Evolutionary conservation across 2,888 invertebrate genomes (phyloP).

Genomic region (Leptopilina myrica): DNA sequence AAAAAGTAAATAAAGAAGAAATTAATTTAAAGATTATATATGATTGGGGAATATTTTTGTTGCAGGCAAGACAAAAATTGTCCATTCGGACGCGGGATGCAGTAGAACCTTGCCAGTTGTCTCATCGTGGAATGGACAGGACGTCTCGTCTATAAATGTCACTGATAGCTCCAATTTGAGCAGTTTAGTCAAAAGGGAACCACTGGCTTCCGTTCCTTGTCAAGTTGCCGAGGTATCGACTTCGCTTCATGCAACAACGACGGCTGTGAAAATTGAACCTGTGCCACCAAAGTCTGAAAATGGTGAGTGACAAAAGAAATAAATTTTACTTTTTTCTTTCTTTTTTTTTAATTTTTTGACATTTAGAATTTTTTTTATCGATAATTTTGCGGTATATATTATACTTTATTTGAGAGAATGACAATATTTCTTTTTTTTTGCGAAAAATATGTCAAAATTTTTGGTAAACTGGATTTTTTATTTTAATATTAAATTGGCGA

Average conservation of each 20-base stretch:
- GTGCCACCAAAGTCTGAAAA: conserved; percentile 82
- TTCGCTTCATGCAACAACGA: conserved; percentile 72
- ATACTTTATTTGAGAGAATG: too few relatives aligned
- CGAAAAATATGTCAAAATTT: too few relatives aligned
- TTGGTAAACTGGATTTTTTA: too few relatives aligned
- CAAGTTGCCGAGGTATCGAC: conserved; percentile 81
- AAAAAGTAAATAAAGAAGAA: too few relatives aligned
- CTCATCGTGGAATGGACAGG: conserved; percentile 79
- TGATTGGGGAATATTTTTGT: neutral
- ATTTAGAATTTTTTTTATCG: neutral
- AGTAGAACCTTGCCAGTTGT: conserved; percentile 83
- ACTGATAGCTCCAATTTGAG: conserved; percentile 71
- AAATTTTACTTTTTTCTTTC: neutral
- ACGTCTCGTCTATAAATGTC: conserved; percentile 61
- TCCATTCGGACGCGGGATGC: conserved; percentile 80
- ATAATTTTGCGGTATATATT: too few relatives aligned
- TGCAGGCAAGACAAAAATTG: conserved; percentile 70
- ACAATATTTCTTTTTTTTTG: too few relatives aligned
- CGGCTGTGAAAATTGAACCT: conserved; percentile 82
- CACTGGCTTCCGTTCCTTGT: conserved; percentile 78
- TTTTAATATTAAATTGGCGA: too few relatives aligned
- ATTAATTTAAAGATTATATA: too few relatives aligned
- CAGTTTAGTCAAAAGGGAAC: conserved; percentile 84
- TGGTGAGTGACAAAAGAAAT: conserved; percentile 64
- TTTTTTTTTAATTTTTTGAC: neutral